Base-by-base conservation (phyloP, 2,797 vertebrate species). In the Sebastes trivittatus region DNA sequence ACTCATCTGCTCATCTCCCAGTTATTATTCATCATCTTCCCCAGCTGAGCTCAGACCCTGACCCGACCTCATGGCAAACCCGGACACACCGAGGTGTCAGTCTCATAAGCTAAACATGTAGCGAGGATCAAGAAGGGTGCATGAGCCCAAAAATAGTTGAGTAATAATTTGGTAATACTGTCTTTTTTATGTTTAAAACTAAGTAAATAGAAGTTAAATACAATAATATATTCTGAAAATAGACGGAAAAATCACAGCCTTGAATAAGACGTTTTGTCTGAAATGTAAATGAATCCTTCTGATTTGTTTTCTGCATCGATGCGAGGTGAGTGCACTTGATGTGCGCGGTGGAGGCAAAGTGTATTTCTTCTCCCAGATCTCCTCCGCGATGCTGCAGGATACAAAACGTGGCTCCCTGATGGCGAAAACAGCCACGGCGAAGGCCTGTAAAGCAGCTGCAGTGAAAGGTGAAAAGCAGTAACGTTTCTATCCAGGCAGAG, bases 11-110 rank as follows among this genome's bases (percentile, higher is more conserved):
- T 90, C 90, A 78, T 88, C 86, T 86, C 49, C 58, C 52, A 72
- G 90, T 87, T 89, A 91, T 92, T 92, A 92, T 93, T 94, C 89
- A 92, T 89, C 73, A 80, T 80, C 80, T 81, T 89, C 72, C 62
- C 87, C 90, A 92, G 92, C 94, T 94, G 93, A 91, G 94, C 90
- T 88, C 92, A 83, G 70, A 89, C 77, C 86, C 67, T 88, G 85
- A 88, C 85, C 80, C 83, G 78, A 89, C 84, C 91, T 77, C 63
- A 9, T 34, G 23, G 77, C 67, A 58, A 70, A 76, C 75, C 66
- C 49, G 5, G 74, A 67, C 76, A 88, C 75, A 77, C 14, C 1
- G 30, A 52, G 66, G 69, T 80, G 77, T 82, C 74, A 69, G 68
- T 59, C 74, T 84, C 64, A 75, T 32, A 72, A 78, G 74, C 83